A percentile compares a stretch with the other conserved stretches of the same genome.
Conservation (phyloP, 2,888 invertebrate genomes). For the Brachyptera risi region DNA sequence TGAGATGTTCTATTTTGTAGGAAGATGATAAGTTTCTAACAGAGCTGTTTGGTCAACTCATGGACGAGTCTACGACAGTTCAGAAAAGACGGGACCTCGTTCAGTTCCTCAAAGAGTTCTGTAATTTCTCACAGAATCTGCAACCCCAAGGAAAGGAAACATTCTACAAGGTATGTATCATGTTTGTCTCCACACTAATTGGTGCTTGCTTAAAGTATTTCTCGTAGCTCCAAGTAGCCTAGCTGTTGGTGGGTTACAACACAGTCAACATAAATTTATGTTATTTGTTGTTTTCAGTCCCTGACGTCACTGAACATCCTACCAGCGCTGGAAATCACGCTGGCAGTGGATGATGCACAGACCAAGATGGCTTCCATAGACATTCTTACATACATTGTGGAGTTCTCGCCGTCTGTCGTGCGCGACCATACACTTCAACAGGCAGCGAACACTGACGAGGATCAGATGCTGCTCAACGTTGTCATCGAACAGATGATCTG, state of each 20-base stretch:
- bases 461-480: slow-evolving; percentile 89
- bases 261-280: too few relatives aligned
- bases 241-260: too few relatives aligned
- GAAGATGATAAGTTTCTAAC: slow-evolving; percentile 96
- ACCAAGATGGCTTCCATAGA: slow-evolving; percentile 98
- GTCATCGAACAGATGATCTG: slow-evolving; percentile 98
- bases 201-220: too few relatives aligned
- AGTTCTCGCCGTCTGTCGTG: slow-evolving; percentile 95
- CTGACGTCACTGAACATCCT: slow-evolving; percentile 83
- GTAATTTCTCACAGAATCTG: slow-evolving; percentile 97
- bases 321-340: slow-evolving; percentile 84
- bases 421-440: slow-evolving; percentile 95
- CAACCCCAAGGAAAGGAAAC: slow-evolving; percentile 96
- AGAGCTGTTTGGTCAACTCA: slow-evolving; percentile 90
- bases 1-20: slow-evolving; percentile 47
- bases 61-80: slow-evolving; percentile 81
- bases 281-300: slow-evolving; percentile 49
- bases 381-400: slow-evolving; percentile 96
- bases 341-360: slow-evolving; percentile 86
- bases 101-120: slow-evolving; percentile 97
- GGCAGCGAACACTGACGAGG: slow-evolving; percentile 42
- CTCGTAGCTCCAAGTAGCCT: too few relatives aligned
- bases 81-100: slow-evolving; percentile 88
- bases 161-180: slow-evolving; percentile 78
- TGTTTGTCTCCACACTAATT: too few relatives aligned